Conservation (phyloP, 2,113 vertebrate genomes). For the Prinia subflava region DNA sequence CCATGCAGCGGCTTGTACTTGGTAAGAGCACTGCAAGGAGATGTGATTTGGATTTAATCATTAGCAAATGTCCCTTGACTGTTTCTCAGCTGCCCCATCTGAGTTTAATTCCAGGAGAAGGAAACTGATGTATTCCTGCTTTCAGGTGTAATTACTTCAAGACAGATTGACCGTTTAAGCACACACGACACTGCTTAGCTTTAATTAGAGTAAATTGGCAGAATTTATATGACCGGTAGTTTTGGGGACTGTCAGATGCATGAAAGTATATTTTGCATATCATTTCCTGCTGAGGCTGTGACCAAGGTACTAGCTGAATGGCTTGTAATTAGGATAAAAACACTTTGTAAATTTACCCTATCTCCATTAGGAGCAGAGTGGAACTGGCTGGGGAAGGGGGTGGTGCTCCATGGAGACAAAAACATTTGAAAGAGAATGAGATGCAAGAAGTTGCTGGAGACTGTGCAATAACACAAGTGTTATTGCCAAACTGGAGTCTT, state of each 20-base stretch:
- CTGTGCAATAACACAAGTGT: background rate
- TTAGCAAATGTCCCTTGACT: slow-evolving; percentile 71
- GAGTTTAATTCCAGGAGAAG: slow-evolving; percentile 78
- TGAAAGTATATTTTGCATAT: slow-evolving; percentile 60
- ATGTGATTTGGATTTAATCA: slow-evolving; percentile 73
- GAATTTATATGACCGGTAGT: slow-evolving; percentile 72
- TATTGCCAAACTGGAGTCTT: background rate
- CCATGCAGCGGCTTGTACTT: slow-evolving; percentile 10
- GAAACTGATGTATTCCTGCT: slow-evolving; percentile 76
- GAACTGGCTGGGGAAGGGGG: background rate
- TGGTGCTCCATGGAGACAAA: background rate
- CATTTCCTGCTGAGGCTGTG: slow-evolving; percentile 46
- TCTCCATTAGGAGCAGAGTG: background rate
- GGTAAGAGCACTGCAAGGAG: slow-evolving; percentile 12
- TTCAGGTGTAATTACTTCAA: slow-evolving; percentile 84
- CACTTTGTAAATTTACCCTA: slow-evolving; percentile 32
- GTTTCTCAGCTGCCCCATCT: slow-evolving; percentile 74
- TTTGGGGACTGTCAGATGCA: slow-evolving; percentile 62
- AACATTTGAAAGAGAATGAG: background rate
- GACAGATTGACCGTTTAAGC: slow-evolving; percentile 79
- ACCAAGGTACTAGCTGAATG: slow-evolving; percentile 33
- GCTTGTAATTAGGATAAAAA: slow-evolving; percentile 60
- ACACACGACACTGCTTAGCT: slow-evolving; percentile 75
- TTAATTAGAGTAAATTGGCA: slow-evolving; percentile 74
- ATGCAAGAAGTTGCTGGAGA: background rate